These are phyloP conservation scores for Lytechinus pictus DNA, from an alignment of 35 echinoderm and acorn worm species.

Conservation along the genomic window DNA sequence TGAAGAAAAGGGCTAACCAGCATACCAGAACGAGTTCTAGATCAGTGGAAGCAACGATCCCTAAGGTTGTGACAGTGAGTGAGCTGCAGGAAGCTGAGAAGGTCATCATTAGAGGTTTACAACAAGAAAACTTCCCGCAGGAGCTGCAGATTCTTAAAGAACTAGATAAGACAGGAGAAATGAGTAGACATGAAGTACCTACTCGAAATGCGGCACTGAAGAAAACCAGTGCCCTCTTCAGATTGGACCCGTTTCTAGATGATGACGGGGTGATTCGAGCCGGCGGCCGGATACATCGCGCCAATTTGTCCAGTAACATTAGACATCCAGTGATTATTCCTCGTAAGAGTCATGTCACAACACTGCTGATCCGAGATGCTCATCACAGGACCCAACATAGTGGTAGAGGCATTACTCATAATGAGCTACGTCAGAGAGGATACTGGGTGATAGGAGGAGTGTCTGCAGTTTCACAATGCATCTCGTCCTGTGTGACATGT, in stretches of 20 bases:
- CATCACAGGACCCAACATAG: conserved; percentile 69
- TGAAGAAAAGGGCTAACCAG: neutral
- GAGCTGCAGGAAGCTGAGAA: conserved; percentile 51
- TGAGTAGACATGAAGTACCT: neutral
- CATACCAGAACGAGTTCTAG: too few species aligned
- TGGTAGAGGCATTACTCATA: conserved; percentile 70
- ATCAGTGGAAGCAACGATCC: neutral
- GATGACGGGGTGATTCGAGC: conserved; percentile 69
- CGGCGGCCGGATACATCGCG: conserved; percentile 62
- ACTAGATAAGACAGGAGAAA: neutral
- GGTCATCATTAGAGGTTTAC: conserved; percentile 36
- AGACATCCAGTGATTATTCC: conserved; percentile 73
- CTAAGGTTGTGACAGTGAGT: neutral
- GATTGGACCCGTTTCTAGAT: conserved; percentile 81
- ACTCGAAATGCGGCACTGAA: conserved; percentile 47
- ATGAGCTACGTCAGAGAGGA: conserved; percentile 63
- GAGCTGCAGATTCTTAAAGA: conserved; percentile 43
- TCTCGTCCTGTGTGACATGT: conserved; percentile 59
- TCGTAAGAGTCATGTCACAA: conserved; percentile 67
- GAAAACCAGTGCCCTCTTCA: conserved; percentile 58
- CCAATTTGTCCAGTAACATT: conserved; percentile 33
- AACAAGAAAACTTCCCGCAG: conserved; percentile 28
- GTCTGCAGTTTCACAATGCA: conserved; percentile 66
- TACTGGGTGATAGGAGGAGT: conserved; percentile 76
- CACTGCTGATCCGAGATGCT: conserved; percentile 68